Evolutionary conservation across 1,140 invertebrate genomes (phyloP), one percentile per base, ranked within the genome.

Genomic region (Marisa cornuarietis): DNA sequence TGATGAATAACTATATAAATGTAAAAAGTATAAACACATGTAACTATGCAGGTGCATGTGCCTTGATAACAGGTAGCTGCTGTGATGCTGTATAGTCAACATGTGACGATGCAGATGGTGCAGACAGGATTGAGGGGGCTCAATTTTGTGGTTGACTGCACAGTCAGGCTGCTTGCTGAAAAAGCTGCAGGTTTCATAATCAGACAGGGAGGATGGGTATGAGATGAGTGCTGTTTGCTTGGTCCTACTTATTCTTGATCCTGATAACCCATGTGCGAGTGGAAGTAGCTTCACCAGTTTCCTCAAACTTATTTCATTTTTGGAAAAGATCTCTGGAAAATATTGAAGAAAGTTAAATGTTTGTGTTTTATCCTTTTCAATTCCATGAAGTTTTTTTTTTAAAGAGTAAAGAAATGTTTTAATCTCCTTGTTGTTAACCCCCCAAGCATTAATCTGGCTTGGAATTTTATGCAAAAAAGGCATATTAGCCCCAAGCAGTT

Each of bases 161-260:
- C 85, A 16, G 69, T 83, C 2, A 66, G 81, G 42, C 79, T 87
- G 9, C 66, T 88, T 42, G 83, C 83, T 16, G 87, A 88, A 42
- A 52, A 78, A 0, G 83, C 83, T 0, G 84, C 86, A 31, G 83
- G 85, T 24, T 88, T 87, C 78, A 88, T 88, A 69, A 85, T 87
- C 20, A 77, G 84, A 73, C 83, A 86, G 71, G 87, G 87, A 65
- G 87, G 85, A 79, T 88, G 87, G 87, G 87, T 88, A 81, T 77
- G 42, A 58, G 52, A n/a, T n/a, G 42, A 54, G 51, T 73, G 51
- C 58, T 49, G 24, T n/a, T 73, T n/a, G 51, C 51, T 73, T 54
- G 24, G n/a, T 54, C 71, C 24, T 49, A 52, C 16, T 73, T 18
- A n/a, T 54, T 73, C 71, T 54, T 54, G n/a, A 49, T 73, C 51